Evolutionary conservation across 2,888 invertebrate species (phyloP).

Genomic region (Pherbina coryleti): DNA sequence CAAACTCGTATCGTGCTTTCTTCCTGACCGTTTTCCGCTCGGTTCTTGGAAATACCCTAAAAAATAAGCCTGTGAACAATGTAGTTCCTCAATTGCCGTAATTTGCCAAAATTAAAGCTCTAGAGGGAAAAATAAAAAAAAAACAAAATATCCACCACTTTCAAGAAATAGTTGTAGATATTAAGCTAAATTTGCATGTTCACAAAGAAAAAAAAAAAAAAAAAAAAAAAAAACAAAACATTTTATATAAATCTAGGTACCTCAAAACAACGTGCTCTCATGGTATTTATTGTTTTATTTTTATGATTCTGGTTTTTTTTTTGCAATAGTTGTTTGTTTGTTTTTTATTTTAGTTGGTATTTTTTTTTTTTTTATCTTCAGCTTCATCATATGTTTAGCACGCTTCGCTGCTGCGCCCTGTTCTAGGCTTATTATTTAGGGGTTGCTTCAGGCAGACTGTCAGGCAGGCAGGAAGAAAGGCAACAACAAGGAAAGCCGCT

Average conservation of each 20-base stretch:
- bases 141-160: too few species aligned
- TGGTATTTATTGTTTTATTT: not conserved
- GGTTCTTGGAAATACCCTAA: too few species aligned
- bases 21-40: too few species aligned
- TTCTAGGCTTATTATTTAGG: not conserved
- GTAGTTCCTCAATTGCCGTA: too few species aligned
- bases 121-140: too few species aligned
- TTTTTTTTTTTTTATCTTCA: not conserved
- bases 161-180: too few species aligned
- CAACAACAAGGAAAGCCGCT: not conserved
- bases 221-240: not conserved
- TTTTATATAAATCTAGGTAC: not conserved
- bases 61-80: too few species aligned
- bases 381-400: slow-evolving; percentile 9
- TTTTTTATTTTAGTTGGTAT: not conserved
- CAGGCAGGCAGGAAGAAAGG: not conserved
- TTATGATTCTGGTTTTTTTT: not conserved
- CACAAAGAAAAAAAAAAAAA: not conserved
- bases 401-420: not conserved
- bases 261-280: not conserved
- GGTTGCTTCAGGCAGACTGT: not conserved
- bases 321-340: not conserved
- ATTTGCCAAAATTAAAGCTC: too few species aligned
- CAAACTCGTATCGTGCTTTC: too few species aligned
- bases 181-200: too few species aligned